Percentiles rank a stretch among this genome's conserved stretches.
Conservation (phyloP, 53 echinoderm and acorn worm genomes). For the Astropecten irregularis region DNA sequence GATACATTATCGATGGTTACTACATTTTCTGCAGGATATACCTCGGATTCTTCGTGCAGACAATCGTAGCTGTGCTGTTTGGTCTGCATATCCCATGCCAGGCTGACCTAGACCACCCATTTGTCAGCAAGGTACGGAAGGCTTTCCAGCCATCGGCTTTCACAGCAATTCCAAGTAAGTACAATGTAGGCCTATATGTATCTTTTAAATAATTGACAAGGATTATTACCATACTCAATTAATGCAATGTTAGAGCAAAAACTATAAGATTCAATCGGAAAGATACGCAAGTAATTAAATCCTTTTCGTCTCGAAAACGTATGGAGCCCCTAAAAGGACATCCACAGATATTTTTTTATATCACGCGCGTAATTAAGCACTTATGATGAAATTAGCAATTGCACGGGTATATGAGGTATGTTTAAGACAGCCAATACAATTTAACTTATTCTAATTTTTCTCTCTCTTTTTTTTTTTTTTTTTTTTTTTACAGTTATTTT, state of each 20-base stretch:
- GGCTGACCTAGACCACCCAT: slow-evolving; percentile 29
- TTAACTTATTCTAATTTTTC: too few species aligned
- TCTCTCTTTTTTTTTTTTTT: neutral
- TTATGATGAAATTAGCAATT: too few species aligned
- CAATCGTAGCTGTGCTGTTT: neutral
- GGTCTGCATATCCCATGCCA: slow-evolving; percentile 41
- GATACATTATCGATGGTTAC: too few species aligned
- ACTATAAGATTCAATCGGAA: neutral
- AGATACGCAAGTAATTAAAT: neutral
- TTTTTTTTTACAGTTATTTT: slow-evolving; percentile 2
- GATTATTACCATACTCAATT: neutral
- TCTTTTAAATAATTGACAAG: neutral
- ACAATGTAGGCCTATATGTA: too few species aligned
- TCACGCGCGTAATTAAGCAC: too few species aligned
- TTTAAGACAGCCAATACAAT: too few species aligned
- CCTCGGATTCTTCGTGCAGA: slow-evolving; percentile 27
- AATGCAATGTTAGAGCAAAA: neutral
- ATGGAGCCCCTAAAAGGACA: too few species aligned
- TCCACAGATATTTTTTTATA: too few species aligned
- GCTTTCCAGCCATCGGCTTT: slow-evolving; percentile 5
- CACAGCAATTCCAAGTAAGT: slow-evolving; percentile 14
- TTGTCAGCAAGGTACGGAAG: neutral
- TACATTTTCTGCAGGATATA: neutral
- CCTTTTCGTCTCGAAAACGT: too few species aligned
- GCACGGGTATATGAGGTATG: too few species aligned